A percentile compares a stretch with the other conserved stretches of the same genome.
Evolutionary conservation across 2,888 invertebrate species (phyloP).

Genomic region (Fragum sueziense): DNA sequence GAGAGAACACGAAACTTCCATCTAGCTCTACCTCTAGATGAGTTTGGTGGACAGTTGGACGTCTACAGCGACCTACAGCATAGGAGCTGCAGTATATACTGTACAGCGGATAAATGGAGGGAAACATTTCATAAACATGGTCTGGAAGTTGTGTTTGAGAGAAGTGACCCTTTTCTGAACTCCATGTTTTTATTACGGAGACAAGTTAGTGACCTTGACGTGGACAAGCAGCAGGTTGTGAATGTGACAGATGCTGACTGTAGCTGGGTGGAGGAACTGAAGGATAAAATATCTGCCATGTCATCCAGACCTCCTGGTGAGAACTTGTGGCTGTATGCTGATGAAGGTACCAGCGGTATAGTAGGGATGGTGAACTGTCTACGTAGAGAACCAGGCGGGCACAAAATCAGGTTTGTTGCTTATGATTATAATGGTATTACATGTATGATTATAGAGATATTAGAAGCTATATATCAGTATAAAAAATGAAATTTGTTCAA

Average conservation of each 20-base stretch:
- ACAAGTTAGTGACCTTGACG: conserved; percentile 28
- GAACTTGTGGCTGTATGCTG: conserved; percentile 86
- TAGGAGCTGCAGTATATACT: conserved; percentile 65
- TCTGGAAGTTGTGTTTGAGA: conserved; percentile 86
- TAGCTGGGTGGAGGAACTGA: conserved; percentile 91
- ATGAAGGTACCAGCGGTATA: conserved; percentile 89
- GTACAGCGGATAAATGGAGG: conserved; percentile 68
- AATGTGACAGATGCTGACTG: conserved; percentile 65
- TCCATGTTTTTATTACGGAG: conserved; percentile 86
- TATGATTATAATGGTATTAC: too few relatives aligned
- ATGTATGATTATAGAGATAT: too few relatives aligned
- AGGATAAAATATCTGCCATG: conserved; percentile 88
- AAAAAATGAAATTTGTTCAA: too few relatives aligned
- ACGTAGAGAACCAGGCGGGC: conserved; percentile 92
- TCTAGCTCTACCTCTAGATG: conserved; percentile 68
- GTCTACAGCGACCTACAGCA: conserved; percentile 44
- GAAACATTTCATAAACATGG: conserved; percentile 78
- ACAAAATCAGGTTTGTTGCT: conserved; percentile 86
- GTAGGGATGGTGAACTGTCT: conserved; percentile 96
- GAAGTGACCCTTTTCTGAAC: conserved; percentile 86
- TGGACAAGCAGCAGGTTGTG: conserved; percentile 53
- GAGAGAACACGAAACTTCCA: conserved; percentile 81
- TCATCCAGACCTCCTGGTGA: conserved; percentile 83
- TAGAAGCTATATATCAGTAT: too few relatives aligned
- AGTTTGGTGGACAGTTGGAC: conserved; percentile 53